phyloP scores from a whole-genome alignment of 2,888 invertebrate genomes.

The Drosophila dives region DNA sequence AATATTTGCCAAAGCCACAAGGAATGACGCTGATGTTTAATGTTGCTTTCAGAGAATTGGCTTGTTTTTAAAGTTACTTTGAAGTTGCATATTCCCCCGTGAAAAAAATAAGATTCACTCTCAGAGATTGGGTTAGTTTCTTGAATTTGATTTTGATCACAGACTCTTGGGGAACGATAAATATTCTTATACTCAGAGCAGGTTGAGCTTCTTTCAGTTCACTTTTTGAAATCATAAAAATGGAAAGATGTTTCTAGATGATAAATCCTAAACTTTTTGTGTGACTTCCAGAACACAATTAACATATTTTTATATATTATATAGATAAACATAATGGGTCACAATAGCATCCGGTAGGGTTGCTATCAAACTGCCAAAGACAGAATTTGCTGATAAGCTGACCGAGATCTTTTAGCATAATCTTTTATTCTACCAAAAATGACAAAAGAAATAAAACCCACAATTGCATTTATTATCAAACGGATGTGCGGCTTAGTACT shows the following conservation, averaged over 20 bases:
- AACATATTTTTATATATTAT: not conserved
- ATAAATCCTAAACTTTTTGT: not conserved
- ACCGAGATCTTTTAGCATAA: slow-evolving; percentile 20
- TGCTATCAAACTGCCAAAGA: slow-evolving; percentile 29
- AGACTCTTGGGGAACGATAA: not conserved
- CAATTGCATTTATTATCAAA: slow-evolving; percentile 37
- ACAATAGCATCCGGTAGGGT: slow-evolving; percentile 38
- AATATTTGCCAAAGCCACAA: slow-evolving; percentile 64
- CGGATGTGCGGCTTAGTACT: slow-evolving; percentile 34
- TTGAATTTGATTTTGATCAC: not conserved
- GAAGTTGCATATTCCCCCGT: slow-evolving; percentile 24
- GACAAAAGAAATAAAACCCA: slow-evolving; percentile 15
- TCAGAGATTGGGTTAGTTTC: slow-evolving; percentile 19
- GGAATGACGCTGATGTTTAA: slow-evolving; percentile 16
- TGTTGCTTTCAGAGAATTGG: slow-evolving; percentile 21
- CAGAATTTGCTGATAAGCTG: slow-evolving; percentile 36
- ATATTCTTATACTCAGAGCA: not conserved
- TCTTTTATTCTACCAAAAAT: slow-evolving; percentile 17
- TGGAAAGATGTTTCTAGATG: not conserved
- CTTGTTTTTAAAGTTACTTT: slow-evolving; percentile 31
- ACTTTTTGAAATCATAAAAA: not conserved
- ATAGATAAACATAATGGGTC: slow-evolving; percentile 7
- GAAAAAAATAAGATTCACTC: not conserved
- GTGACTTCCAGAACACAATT: not conserved
- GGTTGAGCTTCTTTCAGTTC: not conserved